Evolutionary conservation across 2,797 vertebrate species (phyloP), one percentile per base, ranked within the genome.

Genomic region (Ceyx erithaca): DNA sequence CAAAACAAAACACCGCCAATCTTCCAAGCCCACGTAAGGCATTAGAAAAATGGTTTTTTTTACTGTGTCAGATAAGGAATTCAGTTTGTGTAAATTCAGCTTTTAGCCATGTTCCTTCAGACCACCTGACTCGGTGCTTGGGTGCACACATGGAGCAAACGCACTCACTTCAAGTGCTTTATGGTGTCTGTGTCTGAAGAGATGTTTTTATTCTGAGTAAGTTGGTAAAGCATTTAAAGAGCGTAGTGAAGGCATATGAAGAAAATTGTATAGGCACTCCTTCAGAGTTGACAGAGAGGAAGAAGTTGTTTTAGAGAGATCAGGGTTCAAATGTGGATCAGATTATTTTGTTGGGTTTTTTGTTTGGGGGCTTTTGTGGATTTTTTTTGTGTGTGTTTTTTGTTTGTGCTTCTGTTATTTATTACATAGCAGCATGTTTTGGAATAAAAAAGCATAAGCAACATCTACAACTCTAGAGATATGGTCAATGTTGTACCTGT

Each of bases 91-190:
- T 37, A 49, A 45, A 40, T 63, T 21, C 28, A 57, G 12, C 12
- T 57, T 80, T 31, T 68, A 63, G 43, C 57, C 12, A 6, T 40
- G 68, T 51, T 23, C 35, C 31, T 51, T 68, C 12, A 25, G 28
- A 61, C 25, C 31, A 22, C n/a, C 48, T 31, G 20, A 43, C 55
- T 31, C 26, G 14, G 35, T 55, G 26, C 40, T 9, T 9, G 52
- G 12, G 25, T 10, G 13, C 21, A 45, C 12, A 17, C 6, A 6
- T 5, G 1, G 1, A 14, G 7, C 31, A 16, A 21, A 3, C 28
- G 16, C 31, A 3, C 31, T 54, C 14, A 12, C 17, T 71, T 59
- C n/a, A 41, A 21, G 49, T 46, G 37, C 58, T 41, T n/a, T 22
- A 5, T 57, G 45, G 46, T 55, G 9, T n/a, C 19, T 19, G 21